Evolutionary conservation across 2,797 vertebrate genomes (phyloP), one percentile per base, ranked within the genome.

Genomic region (Acipenser ruthenus): DNA sequence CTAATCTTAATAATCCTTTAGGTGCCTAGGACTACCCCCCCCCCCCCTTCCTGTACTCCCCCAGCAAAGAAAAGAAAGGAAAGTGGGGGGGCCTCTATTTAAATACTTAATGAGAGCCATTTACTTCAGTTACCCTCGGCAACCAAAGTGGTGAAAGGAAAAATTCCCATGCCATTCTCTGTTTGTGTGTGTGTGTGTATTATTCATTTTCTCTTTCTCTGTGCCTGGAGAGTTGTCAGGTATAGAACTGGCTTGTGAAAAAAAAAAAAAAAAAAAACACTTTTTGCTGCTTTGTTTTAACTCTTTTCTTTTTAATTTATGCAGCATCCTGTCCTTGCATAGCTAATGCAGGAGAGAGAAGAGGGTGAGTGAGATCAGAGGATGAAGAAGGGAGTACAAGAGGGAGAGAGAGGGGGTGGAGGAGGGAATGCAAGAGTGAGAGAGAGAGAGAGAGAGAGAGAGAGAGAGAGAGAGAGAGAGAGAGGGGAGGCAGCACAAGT

Each of bases 31-130:
- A 37, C 23, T 37, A 37, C 2, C 23, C 23, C 23, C 23, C 23
- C 2, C 23, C 23, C 23, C 23, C 23, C 15, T 18, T n/a, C 8
- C 12, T 67, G 66, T 23, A 49, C 50, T 67, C 50, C 50, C 13
- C 13, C 7, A 12, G 56, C 59, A 50, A 67, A 67, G 13, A n/a
- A n/a, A 58, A n/a, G 55, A 11, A 11, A 12, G 55, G 13, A 63
- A 48, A 37, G 50, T 13, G 53, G 47, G 50, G 13, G 50, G 9
- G 68, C 37, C 69, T 68, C 71, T 73, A 78, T 77, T 73, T 60
- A 76, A 74, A 75, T 74, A 73, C 73, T 78, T 78, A 84, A 83
- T 82, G 79, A 86, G 72, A 70, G 65, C 68, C 62, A 62, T 75
- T 78, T 76, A 68, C 70, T 70, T 58, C 66, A 37, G 79, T 83